phyloP scores from a whole-genome alignment of 2,888 invertebrate genomes.

The Nemurella pictetii region DNA sequence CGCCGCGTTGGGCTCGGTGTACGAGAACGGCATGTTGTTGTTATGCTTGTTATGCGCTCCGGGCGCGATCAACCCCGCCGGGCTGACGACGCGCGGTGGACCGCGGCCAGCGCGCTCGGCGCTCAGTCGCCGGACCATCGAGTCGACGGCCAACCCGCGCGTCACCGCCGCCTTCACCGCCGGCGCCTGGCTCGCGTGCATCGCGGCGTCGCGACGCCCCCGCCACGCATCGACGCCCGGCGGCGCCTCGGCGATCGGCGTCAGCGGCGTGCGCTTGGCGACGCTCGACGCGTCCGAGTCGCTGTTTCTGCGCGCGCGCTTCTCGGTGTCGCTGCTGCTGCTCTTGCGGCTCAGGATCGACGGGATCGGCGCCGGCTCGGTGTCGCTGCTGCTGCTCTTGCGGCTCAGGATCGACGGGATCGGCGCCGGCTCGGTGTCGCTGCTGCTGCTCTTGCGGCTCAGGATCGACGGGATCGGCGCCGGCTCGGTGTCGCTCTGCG shows the following conservation, averaged over 20 bases:
- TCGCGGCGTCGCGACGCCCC: too few species aligned
- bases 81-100: constrained; percentile 37
- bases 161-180: constrained; percentile 48
- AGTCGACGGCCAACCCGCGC: constrained; percentile 74
- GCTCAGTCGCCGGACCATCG: constrained; percentile 74
- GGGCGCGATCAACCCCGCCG: constrained; percentile 57
- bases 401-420: constrained; percentile 36
- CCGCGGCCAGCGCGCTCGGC: constrained; percentile 37
- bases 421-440: constrained; percentile 55
- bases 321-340: constrained; percentile 64
- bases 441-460: constrained; percentile 58
- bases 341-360: constrained; percentile 52
- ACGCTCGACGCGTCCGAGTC: constrained; percentile 44
- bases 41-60: constrained; percentile 65
- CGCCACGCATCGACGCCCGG: constrained; percentile 74
- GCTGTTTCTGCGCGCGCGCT: constrained; percentile 55
- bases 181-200: constrained; percentile 48
- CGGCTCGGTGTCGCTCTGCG: constrained; percentile 54
- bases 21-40: constrained; percentile 80
- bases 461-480: constrained; percentile 32
- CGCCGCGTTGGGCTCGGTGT: constrained; percentile 61
- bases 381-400: constrained; percentile 64
- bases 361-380: constrained; percentile 47
- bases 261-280: constrained; percentile 68
- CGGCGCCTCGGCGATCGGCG: constrained; percentile 78